A percentile compares a stretch with the other conserved stretches of the same genome.
Evolutionary conservation across 2,797 vertebrate genomes (phyloP).

Genomic region (Arrhamphus sclerolepis): DNA sequence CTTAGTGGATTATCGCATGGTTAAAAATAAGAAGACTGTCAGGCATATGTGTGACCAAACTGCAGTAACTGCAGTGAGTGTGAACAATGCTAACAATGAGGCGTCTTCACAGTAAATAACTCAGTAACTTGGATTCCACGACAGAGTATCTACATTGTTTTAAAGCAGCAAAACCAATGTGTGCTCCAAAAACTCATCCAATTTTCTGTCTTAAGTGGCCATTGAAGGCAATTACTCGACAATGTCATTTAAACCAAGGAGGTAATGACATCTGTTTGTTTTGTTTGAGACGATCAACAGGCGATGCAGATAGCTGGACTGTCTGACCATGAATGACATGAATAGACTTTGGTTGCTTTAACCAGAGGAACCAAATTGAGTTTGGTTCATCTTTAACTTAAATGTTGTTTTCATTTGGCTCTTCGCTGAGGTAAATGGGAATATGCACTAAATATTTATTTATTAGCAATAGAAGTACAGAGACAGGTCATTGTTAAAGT

Average conservation of each 20-base stretch:
- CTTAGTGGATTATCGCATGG: constrained; percentile 51
- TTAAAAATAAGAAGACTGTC: constrained; percentile 40
- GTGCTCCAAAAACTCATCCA: constrained; percentile 15
- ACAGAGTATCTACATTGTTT: constrained; percentile 21
- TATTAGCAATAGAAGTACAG: constrained; percentile 81
- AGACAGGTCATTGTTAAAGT: constrained; percentile 76
- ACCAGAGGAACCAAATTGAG: constrained; percentile 76
- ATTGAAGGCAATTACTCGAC: constrained; percentile 32
- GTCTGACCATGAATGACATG: constrained; percentile 72
- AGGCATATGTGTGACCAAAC: constrained; percentile 20
- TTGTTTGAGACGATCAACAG: constrained; percentile 57
- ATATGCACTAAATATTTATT: constrained; percentile 89
- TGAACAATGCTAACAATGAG: constrained; percentile 31
- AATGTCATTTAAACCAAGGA: constrained; percentile 34
- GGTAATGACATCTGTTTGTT: constrained; percentile 40
- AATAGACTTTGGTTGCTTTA: constrained; percentile 67
- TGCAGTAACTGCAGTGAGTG: constrained; percentile 28
- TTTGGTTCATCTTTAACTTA: constrained; percentile 85
- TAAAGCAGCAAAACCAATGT: constrained; percentile 8
- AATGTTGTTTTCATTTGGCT: constrained; percentile 78
- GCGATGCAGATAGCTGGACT: constrained; percentile 83
- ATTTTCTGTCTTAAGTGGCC: constrained; percentile 20
- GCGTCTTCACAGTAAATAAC: constrained; percentile 23
- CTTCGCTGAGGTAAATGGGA: constrained; percentile 75
- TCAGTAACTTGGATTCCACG: background rate